Percentiles rank a stretch among this genome's conserved stretches.
Evolutionary conservation across 2,797 vertebrate genomes (phyloP).

Genomic region (Crypturellus tataupa): DNA sequence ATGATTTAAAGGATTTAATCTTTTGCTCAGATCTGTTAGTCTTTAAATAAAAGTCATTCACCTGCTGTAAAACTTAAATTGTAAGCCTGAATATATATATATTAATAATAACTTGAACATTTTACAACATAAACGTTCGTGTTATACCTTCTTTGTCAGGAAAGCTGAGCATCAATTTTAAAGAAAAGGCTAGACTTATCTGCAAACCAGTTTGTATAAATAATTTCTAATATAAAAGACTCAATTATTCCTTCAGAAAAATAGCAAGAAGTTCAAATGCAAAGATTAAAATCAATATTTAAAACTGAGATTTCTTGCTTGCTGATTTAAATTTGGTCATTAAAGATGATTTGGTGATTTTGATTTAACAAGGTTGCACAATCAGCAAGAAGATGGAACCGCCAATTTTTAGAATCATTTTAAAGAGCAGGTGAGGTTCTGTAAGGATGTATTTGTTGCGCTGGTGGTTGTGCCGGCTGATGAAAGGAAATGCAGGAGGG

Average conservation of each 20-base stretch:
- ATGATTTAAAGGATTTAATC: neutral
- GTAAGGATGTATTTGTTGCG: neutral
- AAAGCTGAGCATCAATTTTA: neutral
- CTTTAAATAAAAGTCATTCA: neutral
- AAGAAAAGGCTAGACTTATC: neutral
- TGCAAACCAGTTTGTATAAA: neutral
- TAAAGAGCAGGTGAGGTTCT: neutral
- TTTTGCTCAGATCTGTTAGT: neutral
- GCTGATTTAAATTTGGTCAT: neutral
- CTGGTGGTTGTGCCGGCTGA: neutral
- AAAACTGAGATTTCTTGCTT: neutral
- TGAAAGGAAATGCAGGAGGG: neutral
- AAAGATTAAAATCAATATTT: neutral
- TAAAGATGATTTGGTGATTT: neutral
- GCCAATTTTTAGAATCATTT: neutral
- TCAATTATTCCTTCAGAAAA: neutral
- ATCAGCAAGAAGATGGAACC: neutral
- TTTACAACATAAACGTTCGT: neutral
- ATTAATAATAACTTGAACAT: neutral
- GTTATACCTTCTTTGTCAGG: neutral
- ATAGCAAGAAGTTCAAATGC: neutral
- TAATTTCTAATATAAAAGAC: neutral
- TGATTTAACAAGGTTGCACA: neutral
- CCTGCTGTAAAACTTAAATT: neutral
- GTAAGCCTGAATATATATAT: neutral